These are phyloP conservation scores for Python bivittatus DNA, from an alignment of 2,113 vertebrate genomes.

Conservation along the genomic window DNA sequence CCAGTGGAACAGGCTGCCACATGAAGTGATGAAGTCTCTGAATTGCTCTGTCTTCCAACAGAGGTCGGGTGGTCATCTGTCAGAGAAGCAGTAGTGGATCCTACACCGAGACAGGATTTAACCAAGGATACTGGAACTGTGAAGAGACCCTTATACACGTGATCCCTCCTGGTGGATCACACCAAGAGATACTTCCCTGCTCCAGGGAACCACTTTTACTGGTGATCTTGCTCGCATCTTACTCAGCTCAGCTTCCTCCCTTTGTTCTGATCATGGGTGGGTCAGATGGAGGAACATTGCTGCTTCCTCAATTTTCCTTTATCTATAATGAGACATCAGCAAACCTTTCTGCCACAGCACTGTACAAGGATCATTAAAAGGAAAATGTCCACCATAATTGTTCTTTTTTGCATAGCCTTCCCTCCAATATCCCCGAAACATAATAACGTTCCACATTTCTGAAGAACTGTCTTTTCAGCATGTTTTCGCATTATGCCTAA, in stretches of 20 bases:
- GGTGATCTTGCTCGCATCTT: accelerated
- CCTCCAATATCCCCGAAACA: slow-evolving; percentile 65
- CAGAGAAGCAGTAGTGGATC: no score
- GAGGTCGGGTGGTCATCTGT: no score
- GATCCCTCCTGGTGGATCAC: not conserved
- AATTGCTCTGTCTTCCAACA: no score
- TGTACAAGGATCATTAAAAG: slow-evolving; percentile 67
- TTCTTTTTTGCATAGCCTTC: slow-evolving; percentile 69
- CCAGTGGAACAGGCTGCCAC: no score
- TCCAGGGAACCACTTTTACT: no score
- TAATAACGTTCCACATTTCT: slow-evolving; percentile 70
- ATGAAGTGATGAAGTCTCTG: no score
- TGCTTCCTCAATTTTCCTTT: slow-evolving; percentile 46
- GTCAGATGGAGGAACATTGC: slow-evolving; percentile 17
- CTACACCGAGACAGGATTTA: no score
- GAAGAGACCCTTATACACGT: no score
- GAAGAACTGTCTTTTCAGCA: slow-evolving; percentile 82
- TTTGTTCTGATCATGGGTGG: accelerated
- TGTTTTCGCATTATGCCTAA: slow-evolving; percentile 80
- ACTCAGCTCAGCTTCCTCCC: accelerated
- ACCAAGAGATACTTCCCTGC: not conserved
- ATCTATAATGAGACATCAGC: slow-evolving; percentile 55
- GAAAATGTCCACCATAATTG: slow-evolving; percentile 69
- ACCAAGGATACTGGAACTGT: no score
- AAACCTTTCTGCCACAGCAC: slow-evolving; percentile 59